Evolutionary conservation across 2,888 invertebrate genomes (phyloP), one percentile per base, ranked within the genome.

Genomic region (Osmoderma eremita): DNA sequence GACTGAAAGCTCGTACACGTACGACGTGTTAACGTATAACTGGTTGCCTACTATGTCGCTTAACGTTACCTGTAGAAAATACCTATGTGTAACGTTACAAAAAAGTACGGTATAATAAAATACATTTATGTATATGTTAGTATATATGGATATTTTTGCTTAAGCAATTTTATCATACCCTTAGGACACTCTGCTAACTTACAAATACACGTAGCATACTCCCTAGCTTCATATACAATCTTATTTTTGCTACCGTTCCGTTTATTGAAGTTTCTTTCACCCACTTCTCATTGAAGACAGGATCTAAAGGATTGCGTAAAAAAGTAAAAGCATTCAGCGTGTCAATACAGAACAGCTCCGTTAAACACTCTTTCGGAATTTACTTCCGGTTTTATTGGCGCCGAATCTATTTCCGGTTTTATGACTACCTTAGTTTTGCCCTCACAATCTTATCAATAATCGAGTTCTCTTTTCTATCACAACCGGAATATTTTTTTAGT

Each of bases 351-450:
- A 50, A 50, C 24, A 50, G 30, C 50, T 50, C 50, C 22, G 50
- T 50, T 50, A 50, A 50, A 50, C 30, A 50, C 50, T 50, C 50
- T 50, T 50, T 30, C 50, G 50, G 30, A 22, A 13, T 50, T 50
- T 50, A 50, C 30, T 22, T 50, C 50, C 18, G 50, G 30, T 30
- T 50, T 50, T 50, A 50, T 50, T 50, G 50, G 30, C 50, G 30
- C 30, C 50, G 50, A 50, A 50, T 50, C 50, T 50, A 50, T 50
- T 50, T 13, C 50, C 22, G 50, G 50, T 50, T 50, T 50, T 50
- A 50, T 50, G 50, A 50, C 50, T 50, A 30, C 50, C n/a, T 22
- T 50, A 30, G 50, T n/a, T 50, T 50, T 50, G 30, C 50, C 50
- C 50, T 24, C 30, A 50, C 50, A 30, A 15, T 50, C 50, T 50